Conservation (phyloP, 2,888 invertebrate species). For the Pristionchus fissidentatus region DNA sequence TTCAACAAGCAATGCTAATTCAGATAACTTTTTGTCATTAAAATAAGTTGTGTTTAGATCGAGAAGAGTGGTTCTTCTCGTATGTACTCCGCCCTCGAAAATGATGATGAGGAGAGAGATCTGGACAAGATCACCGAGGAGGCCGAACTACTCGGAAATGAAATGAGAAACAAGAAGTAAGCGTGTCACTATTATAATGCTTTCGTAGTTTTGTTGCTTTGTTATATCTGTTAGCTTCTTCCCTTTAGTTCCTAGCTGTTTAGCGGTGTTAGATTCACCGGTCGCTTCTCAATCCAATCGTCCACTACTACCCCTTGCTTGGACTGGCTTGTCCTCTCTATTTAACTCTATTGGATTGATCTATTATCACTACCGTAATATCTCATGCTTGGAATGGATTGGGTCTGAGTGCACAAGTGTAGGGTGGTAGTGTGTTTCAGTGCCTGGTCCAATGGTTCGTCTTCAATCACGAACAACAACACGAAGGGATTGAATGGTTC, state of each 20-base stretch:
- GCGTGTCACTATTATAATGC: not conserved
- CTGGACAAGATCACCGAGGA: constrained; percentile 60
- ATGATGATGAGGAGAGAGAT: constrained; percentile 80
- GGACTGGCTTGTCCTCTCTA: not conserved
- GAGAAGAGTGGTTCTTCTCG: constrained; percentile 88
- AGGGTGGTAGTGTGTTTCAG: constrained; percentile 7
- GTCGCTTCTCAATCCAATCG: constrained; percentile 16
- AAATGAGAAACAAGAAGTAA: constrained; percentile 14
- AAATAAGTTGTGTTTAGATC: constrained; percentile 78
- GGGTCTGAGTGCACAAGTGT: not conserved
- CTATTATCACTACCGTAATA: not conserved
- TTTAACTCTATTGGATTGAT: not conserved
- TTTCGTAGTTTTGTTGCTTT: not conserved
- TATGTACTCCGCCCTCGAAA: constrained; percentile 88
- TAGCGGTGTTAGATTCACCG: not conserved
- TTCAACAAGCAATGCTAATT: not conserved
- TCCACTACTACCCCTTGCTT: not conserved
- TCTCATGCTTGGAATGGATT: not conserved
- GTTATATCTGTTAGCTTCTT: not conserved
- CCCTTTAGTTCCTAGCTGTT: constrained; percentile 7
- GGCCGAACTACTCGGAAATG: constrained; percentile 36
- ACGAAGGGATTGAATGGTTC: not conserved
- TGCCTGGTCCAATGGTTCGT: constrained; percentile 25
- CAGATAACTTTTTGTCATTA: not conserved
- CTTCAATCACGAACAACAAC: not conserved